phyloP scores from a whole-genome alignment of 2,113 vertebrate species.

The Dryoscopus gambensis region DNA sequence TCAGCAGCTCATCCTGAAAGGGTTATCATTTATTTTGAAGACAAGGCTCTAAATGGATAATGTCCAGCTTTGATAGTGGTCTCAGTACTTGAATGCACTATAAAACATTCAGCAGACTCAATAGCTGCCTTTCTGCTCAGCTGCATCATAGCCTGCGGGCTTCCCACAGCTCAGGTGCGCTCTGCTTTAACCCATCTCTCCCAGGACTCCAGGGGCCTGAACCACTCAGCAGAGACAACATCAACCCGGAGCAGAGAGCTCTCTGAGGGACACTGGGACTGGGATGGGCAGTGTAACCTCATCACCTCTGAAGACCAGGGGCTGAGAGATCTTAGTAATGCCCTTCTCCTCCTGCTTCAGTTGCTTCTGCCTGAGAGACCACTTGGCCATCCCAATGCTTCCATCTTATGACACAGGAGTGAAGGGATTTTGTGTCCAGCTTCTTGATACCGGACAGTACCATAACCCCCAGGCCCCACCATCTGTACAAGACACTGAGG shows the following conservation, averaged over 20 bases:
- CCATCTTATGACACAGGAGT: background rate
- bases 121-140: background rate
- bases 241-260: background rate
- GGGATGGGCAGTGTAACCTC: background rate
- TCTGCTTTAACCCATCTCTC: background rate
- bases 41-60: background rate
- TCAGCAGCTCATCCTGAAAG: background rate
- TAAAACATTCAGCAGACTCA: slow-evolving; percentile 17
- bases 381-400: background rate
- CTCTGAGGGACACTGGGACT: background rate
- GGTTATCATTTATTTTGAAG: background rate
- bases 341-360: background rate
- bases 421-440: background rate
- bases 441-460: background rate
- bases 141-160: background rate
- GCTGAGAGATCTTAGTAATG: background rate
- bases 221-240: background rate
- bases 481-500: background rate
- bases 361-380: background rate
- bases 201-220: background rate
- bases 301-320: background rate
- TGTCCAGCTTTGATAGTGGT: background rate
- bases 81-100: background rate
- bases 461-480: fast-evolving
- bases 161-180: background rate